phyloP scores from a whole-genome alignment of 1,140 invertebrate species.

The Drosophila bocqueti region DNA sequence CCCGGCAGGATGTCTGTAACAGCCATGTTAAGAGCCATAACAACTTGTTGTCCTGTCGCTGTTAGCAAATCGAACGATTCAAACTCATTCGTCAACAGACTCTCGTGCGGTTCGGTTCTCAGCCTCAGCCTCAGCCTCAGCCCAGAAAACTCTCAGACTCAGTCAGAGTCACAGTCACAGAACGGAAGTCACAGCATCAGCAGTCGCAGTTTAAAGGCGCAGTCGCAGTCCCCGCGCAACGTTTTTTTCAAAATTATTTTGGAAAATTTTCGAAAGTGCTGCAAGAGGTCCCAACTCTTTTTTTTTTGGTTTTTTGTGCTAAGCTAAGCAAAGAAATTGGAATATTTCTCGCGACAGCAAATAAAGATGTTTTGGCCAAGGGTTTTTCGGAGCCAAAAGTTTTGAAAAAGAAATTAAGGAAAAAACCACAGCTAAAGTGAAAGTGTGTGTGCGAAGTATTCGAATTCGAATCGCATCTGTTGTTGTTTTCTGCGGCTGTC shows the following conservation, averaged over 20 bases:
- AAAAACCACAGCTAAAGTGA: constrained; percentile 18
- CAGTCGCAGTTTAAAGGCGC: constrained; percentile 16
- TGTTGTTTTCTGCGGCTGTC: constrained; percentile 21
- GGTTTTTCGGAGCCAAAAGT: constrained; percentile 9
- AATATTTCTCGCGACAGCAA: constrained; percentile 16
- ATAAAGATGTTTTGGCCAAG: constrained; percentile 22
- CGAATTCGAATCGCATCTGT: constrained; percentile 16
- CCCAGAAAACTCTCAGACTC: constrained; percentile 11
- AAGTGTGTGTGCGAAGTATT: constrained; percentile 32
- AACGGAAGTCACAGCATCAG: constrained; percentile 1
- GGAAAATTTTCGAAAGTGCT: constrained; percentile 31
- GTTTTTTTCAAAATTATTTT: constrained; percentile 25
- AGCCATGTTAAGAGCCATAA: constrained; percentile 29
- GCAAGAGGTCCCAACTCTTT: not conserved
- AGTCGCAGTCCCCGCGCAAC: constrained; percentile 17
- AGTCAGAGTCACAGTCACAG: constrained; percentile 23
- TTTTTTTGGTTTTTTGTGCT: constrained; percentile 38
- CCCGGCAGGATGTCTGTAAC: not conserved
- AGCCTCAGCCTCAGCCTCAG: constrained; percentile 52
- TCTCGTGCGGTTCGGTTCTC: constrained; percentile 72
- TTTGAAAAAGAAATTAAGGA: constrained; percentile 12
- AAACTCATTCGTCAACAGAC: constrained; percentile 74
- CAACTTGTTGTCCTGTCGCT: constrained; percentile 68
- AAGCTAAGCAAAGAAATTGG: constrained; percentile 23
- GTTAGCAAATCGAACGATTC: constrained; percentile 24